Evolutionary conservation across 2,797 vertebrate species (phyloP).

Genomic region (Semaprochilodus insignis): DNA sequence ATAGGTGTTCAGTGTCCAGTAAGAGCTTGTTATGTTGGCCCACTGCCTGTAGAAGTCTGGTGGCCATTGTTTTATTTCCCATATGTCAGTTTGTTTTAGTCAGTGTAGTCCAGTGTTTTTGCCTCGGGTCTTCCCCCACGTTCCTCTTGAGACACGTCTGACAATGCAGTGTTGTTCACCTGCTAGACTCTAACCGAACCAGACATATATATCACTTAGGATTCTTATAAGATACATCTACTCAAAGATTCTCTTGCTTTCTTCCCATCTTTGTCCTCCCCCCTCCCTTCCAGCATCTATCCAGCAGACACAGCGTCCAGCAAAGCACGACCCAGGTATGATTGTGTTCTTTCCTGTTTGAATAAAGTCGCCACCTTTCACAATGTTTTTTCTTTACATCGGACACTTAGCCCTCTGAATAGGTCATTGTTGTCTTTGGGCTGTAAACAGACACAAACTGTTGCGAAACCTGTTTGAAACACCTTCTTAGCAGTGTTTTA

Average conservation of each 20-base stretch:
- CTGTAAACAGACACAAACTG: constrained; percentile 31
- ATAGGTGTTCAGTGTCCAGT: background rate
- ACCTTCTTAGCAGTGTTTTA: constrained; percentile 26
- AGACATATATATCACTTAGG: constrained; percentile 28
- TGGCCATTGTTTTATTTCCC: background rate
- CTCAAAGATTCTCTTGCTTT: constrained; percentile 18
- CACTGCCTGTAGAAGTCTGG: background rate
- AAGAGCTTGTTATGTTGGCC: background rate
- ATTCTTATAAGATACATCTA: background rate
- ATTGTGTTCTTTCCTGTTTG: constrained; percentile 2
- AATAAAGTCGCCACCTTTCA: constrained; percentile 30
- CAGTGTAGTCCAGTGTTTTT: constrained; percentile 4
- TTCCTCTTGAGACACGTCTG: constrained; percentile 15
- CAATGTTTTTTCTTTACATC: constrained; percentile 13
- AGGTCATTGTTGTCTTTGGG: constrained; percentile 36
- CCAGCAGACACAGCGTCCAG: constrained; percentile 97
- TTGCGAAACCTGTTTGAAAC: constrained; percentile 7
- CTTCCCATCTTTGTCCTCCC: constrained; percentile 46
- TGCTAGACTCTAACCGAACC: constrained; percentile 2
- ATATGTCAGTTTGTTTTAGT: constrained; percentile 34
- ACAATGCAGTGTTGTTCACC: constrained; percentile 13
- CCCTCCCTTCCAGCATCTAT: constrained; percentile 85
- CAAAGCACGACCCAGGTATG: constrained; percentile 97
- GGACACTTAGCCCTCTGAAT: background rate
- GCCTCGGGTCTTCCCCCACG: background rate